Evolutionary conservation across 2,797 vertebrate species (phyloP), one percentile per base, ranked within the genome.

Genomic region (Corythornis leucogaster): DNA sequence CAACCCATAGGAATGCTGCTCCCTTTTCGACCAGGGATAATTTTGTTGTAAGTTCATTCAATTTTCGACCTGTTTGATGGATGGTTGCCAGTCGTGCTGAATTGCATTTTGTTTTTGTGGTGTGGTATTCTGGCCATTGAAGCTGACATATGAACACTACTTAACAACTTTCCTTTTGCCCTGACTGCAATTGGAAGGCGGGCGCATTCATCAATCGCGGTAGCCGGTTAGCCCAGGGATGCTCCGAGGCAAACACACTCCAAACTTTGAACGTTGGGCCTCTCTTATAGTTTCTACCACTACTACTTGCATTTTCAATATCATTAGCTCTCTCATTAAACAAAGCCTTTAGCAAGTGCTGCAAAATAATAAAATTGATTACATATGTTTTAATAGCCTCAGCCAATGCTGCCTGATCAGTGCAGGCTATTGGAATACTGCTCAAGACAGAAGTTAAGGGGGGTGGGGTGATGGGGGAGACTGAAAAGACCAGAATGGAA

Each of bases 61-160:
- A 95, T 97, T 97, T 97, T 95, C 88, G 78, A 94, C 94, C 87
- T 92, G 86, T 81, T 90, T 95, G 93, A 95, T 95, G 83, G 95
- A 95, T 92, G 75, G 74, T 92, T 80, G 68, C 95, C 89, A 91
- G 83, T 81, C 61, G 48, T 94, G 92, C 94, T 94, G 70, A 85
- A 82, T 88, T 79, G 90, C 61, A 54, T 91, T 95, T 91, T 93
- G 92, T 90, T 94, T 95, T 87, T 80, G 80, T 12, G 21, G 75
- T 64, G 33, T 64, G 93, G 82, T 89, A 63, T 87, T 85, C 70
- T 83, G 87, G 73, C 92, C 88, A 89, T 81, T 5, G 43, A 35
- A 58, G 82, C 46, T 92, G 87, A 93, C 89, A 85, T 73, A 94
- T 87, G 92, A 92, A 81, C 92, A 80, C 92, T 92, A 43, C 38